phyloP scores from a whole-genome alignment of 2,888 invertebrate genomes.

The Dryococelus australis region DNA sequence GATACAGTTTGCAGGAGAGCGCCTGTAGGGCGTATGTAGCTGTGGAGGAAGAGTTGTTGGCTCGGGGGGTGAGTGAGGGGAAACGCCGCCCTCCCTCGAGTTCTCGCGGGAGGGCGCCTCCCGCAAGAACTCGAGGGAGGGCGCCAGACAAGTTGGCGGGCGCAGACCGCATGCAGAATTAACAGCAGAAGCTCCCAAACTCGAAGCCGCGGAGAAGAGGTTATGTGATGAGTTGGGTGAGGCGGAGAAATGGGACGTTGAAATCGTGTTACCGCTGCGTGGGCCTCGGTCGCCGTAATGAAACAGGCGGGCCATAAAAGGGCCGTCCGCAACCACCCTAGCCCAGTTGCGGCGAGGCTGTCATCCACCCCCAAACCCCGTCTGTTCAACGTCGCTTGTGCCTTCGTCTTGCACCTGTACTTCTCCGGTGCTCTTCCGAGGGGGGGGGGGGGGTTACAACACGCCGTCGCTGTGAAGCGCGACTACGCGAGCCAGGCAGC shows the following conservation, averaged over 20 bases:
- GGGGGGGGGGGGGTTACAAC: too few relatives aligned
- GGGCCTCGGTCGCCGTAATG: background rate
- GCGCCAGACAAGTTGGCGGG: background rate
- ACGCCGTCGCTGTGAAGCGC: too few relatives aligned
- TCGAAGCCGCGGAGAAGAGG: background rate
- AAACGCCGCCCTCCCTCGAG: background rate
- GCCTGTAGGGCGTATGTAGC: background rate
- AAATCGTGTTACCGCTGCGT: background rate
- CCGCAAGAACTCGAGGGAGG: too few relatives aligned
- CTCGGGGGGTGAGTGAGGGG: background rate
- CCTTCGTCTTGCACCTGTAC: too few relatives aligned
- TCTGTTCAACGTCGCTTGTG: background rate
- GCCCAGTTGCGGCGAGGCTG: background rate
- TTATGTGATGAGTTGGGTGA: background rate
- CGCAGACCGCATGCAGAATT: background rate
- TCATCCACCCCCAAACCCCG: background rate
- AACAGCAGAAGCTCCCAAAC: background rate
- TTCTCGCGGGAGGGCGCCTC: too few relatives aligned
- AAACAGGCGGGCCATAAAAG: slow-evolving; percentile 16
- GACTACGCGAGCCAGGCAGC: too few relatives aligned
- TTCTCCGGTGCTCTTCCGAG: too few relatives aligned
- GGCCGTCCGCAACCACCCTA: background rate
- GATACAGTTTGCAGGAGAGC: background rate
- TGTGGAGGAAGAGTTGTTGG: background rate
- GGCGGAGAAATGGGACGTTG: background rate